Percentiles rank a stretch among this genome's conserved stretches.
phyloP scores from a whole-genome alignment of 2,888 invertebrate genomes.

The Crossocerus cetratus region DNA sequence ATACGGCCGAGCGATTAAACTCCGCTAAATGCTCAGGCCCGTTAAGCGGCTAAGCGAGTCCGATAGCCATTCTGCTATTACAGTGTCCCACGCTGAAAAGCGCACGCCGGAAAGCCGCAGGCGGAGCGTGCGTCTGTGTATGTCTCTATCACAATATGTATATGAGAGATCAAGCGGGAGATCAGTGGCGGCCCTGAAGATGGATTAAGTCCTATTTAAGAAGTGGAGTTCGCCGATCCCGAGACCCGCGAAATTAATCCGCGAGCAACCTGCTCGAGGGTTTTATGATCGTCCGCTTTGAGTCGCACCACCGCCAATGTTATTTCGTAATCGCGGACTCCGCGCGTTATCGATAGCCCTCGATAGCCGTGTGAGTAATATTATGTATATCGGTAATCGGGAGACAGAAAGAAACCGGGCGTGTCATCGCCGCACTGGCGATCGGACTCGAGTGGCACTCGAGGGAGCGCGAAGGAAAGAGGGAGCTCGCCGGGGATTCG shows the following conservation, averaged over 20 bases:
- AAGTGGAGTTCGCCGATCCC: background rate
- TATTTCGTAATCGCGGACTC: background rate
- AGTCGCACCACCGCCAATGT: background rate
- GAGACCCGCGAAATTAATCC: background rate
- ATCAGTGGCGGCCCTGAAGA: background rate
- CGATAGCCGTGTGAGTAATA: background rate
- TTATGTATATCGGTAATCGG: background rate
- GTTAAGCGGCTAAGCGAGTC: background rate
- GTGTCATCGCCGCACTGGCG: background rate
- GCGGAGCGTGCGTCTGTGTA: too few species aligned
- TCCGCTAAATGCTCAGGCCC: background rate
- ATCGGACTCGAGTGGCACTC: too few species aligned
- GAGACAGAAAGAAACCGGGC: background rate
- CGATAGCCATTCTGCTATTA: background rate
- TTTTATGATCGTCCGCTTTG: background rate
- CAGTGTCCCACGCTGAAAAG: too few species aligned
- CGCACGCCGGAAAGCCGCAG: too few species aligned
- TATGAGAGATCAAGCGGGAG: background rate
- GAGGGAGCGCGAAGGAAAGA: too few species aligned
- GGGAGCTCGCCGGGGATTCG: background rate
- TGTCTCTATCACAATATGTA: too few species aligned
- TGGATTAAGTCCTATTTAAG: background rate
- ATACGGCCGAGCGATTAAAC: conserved; percentile 27
- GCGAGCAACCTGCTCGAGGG: background rate
- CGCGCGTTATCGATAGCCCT: background rate